Evolutionary conservation across 2,797 vertebrate species (phyloP).

Genomic region (Acrossocheilus wenchowensis): DNA sequence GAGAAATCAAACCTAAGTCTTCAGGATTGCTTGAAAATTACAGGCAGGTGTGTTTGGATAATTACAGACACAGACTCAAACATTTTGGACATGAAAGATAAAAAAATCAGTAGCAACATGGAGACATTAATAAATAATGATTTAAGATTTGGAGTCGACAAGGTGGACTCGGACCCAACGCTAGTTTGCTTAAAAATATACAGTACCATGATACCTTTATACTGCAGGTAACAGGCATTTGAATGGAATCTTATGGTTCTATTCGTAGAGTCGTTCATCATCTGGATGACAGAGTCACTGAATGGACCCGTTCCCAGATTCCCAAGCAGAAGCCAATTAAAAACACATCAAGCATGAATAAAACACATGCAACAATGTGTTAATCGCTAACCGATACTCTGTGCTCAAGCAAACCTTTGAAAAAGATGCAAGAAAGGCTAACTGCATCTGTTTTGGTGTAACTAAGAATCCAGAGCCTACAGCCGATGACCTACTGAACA

Average conservation of each 20-base stretch:
- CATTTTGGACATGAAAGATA: not conserved
- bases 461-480: constrained; percentile 22
- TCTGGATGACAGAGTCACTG: constrained; percentile 24
- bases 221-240: not conserved
- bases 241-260: not conserved
- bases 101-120: not conserved
- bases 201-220: not conserved
- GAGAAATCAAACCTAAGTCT: not conserved
- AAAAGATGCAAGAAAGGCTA: not conserved
- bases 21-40: not conserved
- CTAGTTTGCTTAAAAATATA: not conserved
- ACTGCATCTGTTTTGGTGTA: constrained; percentile 1
- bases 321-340: not conserved
- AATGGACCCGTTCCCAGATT: constrained; percentile 32
- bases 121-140: not conserved
- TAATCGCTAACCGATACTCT: not conserved
- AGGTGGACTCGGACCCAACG: not conserved
- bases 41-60: not conserved
- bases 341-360: constrained; percentile 6
- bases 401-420: not conserved
- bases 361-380: constrained; percentile 9
- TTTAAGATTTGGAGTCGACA: not conserved
- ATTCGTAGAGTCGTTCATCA: constrained; percentile 1
- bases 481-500: constrained; percentile 6
- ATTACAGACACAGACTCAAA: not conserved